These are phyloP conservation scores for Stenopsyche tienmushanensis DNA, from an alignment of 1,140 invertebrate species.

Conservation along the genomic window DNA sequence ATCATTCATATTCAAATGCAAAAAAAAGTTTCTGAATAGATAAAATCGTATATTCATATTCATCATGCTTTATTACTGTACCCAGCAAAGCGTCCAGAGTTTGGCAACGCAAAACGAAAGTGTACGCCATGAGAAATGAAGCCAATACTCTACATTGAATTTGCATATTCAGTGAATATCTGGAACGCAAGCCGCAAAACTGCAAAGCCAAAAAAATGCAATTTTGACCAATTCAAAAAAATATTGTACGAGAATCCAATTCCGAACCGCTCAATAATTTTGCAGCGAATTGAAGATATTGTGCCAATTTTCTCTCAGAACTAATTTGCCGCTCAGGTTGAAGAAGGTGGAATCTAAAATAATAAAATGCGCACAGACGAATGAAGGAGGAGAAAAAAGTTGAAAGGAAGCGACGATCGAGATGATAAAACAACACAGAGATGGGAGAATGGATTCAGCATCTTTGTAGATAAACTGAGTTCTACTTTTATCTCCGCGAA, in stretches of 20 bases:
- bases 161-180: background rate
- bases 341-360: no score
- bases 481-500: slow-evolving; percentile 22
- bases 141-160: slow-evolving; percentile 5
- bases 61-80: slow-evolving; percentile 3
- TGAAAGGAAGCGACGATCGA: background rate
- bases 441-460: background rate
- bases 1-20: slow-evolving; percentile 4
- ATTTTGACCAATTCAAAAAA: background rate
- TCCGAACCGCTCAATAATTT: background rate
- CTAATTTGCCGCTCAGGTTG: no score
- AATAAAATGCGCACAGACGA: background rate
- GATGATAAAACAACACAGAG: slow-evolving; percentile 24
- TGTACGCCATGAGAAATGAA: background rate
- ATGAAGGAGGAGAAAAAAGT: background rate
- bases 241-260: no score
- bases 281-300: background rate
- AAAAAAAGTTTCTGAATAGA: background rate
- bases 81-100: background rate
- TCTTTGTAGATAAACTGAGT: slow-evolving; percentile 18
- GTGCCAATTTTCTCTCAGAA: background rate
- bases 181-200: background rate
- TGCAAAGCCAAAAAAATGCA: background rate
- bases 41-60: slow-evolving; percentile 13
- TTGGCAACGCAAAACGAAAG: background rate